phyloP scores from a whole-genome alignment of 2,888 invertebrate genomes.

The Erpobdella octoculata region DNA sequence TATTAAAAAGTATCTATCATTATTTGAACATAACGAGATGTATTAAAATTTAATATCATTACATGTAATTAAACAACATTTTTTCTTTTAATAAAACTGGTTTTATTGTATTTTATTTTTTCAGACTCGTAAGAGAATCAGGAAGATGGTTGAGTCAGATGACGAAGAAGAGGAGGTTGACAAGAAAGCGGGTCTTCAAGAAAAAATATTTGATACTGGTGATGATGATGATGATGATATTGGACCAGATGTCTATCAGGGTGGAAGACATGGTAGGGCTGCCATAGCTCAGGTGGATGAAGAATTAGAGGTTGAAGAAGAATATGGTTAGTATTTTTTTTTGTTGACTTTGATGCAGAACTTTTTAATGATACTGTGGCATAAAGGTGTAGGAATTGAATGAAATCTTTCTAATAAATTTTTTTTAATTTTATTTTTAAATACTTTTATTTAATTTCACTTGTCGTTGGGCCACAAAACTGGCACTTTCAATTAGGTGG shows the following conservation, averaged over 20 bases:
- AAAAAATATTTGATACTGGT: background rate
- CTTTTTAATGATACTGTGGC: background rate
- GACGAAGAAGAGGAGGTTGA: conserved; percentile 50
- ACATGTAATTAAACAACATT: too few species aligned
- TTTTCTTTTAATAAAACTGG: background rate
- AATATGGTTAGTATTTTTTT: background rate
- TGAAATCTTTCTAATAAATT: too few species aligned
- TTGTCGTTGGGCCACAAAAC: too few species aligned
- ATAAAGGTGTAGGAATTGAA: background rate
- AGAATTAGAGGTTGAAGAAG: conserved; percentile 15
- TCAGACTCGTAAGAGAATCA: conserved; percentile 44
- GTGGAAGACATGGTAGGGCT: conserved; percentile 33
- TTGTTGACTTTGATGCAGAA: background rate
- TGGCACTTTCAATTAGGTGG: too few species aligned
- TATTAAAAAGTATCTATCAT: too few species aligned
- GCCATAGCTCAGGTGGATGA: conserved; percentile 57
- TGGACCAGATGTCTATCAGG: background rate
- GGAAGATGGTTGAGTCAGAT: conserved; percentile 46
- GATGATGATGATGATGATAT: background rate
- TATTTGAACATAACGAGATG: too few species aligned
- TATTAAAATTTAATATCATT: too few species aligned
- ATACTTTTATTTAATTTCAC: too few species aligned
- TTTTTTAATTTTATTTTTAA: too few species aligned
- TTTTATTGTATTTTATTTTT: conserved; percentile 6
- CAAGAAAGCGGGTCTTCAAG: conserved; percentile 35